phyloP scores from a whole-genome alignment of 2,113 vertebrate species.

The Zapus hudsonius region DNA sequence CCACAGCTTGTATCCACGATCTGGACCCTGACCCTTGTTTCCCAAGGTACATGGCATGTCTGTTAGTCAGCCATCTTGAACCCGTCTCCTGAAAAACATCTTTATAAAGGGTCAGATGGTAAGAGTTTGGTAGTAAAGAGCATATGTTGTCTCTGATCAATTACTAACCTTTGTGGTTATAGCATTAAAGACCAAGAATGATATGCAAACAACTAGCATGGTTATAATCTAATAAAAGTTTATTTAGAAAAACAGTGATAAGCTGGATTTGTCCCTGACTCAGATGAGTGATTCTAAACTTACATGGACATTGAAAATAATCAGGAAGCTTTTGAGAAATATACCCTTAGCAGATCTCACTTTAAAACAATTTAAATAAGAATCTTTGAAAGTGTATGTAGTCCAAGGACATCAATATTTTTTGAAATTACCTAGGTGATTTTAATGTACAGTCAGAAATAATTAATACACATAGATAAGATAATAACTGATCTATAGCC shows the following conservation, averaged over 20 bases:
- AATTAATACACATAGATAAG: not conserved
- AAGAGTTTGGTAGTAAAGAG: slow-evolving; percentile 29
- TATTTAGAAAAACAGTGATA: slow-evolving; percentile 32
- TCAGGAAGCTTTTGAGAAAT: slow-evolving; percentile 50
- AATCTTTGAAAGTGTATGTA: slow-evolving; percentile 25
- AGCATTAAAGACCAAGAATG: not conserved
- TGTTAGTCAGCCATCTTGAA: too few species aligned
- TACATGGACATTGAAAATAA: not conserved
- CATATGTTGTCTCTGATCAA: slow-evolving; percentile 2
- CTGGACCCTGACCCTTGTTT: too few species aligned
- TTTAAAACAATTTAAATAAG: slow-evolving; percentile 48
- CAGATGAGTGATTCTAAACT: slow-evolving; percentile 22
- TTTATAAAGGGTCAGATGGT: slow-evolving; percentile 28
- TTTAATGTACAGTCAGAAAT: slow-evolving; percentile 16
- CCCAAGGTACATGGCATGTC: too few species aligned
- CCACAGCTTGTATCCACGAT: too few species aligned
- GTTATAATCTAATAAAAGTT: not conserved
- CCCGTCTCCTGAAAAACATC: too few species aligned
- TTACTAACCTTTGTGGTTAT: not conserved
- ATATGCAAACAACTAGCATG: not conserved
- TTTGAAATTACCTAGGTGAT: not conserved
- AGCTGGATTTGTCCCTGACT: slow-evolving; percentile 8
- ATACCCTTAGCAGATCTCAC: not conserved
- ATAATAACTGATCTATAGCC: slow-evolving; percentile 13
- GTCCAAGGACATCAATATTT: not conserved